These are phyloP conservation scores for Asbolus verrucosus DNA, from an alignment of 1,140 invertebrate genomes.

Conservation along the genomic window DNA sequence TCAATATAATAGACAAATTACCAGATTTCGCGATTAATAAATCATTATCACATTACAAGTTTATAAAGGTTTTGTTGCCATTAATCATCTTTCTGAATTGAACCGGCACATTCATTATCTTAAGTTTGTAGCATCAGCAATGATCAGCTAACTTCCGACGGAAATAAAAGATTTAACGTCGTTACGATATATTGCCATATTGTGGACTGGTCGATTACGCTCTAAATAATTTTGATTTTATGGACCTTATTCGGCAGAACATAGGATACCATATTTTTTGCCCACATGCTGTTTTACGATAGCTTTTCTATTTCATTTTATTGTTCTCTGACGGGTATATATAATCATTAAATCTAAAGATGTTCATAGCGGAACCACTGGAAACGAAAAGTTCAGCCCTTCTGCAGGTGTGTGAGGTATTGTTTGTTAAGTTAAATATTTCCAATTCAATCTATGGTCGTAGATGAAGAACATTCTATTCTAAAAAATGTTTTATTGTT, in stretches of 20 bases:
- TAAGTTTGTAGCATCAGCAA: slow-evolving; percentile 16
- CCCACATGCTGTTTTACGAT: slow-evolving; percentile 20
- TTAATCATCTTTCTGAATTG: slow-evolving; percentile 39
- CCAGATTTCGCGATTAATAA: slow-evolving; percentile 25
- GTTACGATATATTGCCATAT: slow-evolving; percentile 12
- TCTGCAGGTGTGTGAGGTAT: no score
- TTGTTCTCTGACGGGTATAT: slow-evolving; percentile 1
- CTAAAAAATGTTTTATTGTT: no score
- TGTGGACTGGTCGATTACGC: neutral
- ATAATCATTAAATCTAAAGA: slow-evolving; percentile 7
- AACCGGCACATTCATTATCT: slow-evolving; percentile 29
- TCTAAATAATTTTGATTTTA: slow-evolving; percentile 23
- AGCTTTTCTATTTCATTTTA: slow-evolving; percentile 19
- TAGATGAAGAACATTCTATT: no score
- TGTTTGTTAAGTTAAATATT: no score
- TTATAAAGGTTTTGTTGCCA: slow-evolving; percentile 13
- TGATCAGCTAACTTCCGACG: slow-evolving; percentile 32
- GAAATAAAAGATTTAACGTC: slow-evolving; percentile 2
- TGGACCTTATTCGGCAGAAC: slow-evolving; percentile 12
- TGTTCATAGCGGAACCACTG: no score
- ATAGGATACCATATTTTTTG: neutral
- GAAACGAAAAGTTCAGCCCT: no score
- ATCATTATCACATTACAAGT: slow-evolving; percentile 14
- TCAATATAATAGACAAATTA: slow-evolving; percentile 2
- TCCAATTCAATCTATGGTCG: no score